phyloP scores from a whole-genome alignment of 1,140 invertebrate species.

The Mizuhopecten yessoensis region DNA sequence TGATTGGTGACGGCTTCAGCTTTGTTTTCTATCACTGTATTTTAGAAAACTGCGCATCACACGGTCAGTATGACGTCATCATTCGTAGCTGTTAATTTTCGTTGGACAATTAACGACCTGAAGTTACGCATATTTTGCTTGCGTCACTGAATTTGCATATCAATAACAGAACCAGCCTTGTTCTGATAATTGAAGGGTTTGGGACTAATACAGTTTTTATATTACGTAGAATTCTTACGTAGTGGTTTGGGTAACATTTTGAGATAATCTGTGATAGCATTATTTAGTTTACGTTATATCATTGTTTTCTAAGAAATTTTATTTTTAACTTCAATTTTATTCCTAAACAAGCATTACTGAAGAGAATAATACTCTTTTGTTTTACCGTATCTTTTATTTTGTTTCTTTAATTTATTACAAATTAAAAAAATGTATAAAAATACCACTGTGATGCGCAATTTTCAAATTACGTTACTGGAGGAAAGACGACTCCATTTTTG shows the following conservation, averaged over 20 bases:
- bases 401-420: not conserved
- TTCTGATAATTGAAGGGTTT: not conserved
- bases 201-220: not conserved
- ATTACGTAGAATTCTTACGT: not conserved
- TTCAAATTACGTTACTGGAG: constrained; percentile 4
- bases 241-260: constrained; percentile 45
- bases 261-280: constrained; percentile 33
- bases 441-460: not conserved
- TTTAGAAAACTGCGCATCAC: constrained; percentile 52
- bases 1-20: constrained; percentile 53
- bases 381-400: constrained; percentile 26
- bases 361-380: constrained; percentile 18
- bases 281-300: constrained; percentile 17
- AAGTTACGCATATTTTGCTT: constrained; percentile 49
- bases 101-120: no score
- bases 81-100: no score
- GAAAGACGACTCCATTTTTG: not conserved
- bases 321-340: not conserved
- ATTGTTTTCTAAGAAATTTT: constrained; percentile 35
- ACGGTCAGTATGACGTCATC: constrained; percentile 28
- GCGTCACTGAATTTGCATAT: not conserved
- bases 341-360: constrained; percentile 12
- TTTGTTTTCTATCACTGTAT: constrained; percentile 47
- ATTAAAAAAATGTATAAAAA: not conserved
- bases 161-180: not conserved